These are phyloP conservation scores for Agriopis marginaria DNA, from an alignment of 2,888 invertebrate species.

Conservation along the genomic window DNA sequence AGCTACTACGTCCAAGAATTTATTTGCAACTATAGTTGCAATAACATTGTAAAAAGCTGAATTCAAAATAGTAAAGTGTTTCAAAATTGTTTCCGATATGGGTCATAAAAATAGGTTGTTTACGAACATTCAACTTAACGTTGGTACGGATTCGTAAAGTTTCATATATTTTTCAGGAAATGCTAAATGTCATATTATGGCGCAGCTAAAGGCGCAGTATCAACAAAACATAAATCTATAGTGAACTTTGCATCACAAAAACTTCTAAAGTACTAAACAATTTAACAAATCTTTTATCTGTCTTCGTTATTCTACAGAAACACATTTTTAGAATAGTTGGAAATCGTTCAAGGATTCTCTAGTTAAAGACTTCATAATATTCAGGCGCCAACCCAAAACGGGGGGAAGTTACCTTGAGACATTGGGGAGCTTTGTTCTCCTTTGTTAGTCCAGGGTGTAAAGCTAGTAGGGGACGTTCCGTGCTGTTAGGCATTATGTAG, in stretches of 20 bases:
- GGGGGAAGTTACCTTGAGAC: slow-evolving; percentile 88
- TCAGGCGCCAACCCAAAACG: background rate
- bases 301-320: slow-evolving; percentile 2
- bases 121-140: background rate
- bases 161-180: background rate
- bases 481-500: slow-evolving; percentile 96
- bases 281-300: slow-evolving; percentile 1
- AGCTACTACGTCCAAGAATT: too few species aligned
- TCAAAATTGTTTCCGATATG: background rate
- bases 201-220: too few species aligned
- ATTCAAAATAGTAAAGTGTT: background rate
- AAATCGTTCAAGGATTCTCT: slow-evolving; percentile 18
- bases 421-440: slow-evolving; percentile 95
- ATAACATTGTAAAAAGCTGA: too few species aligned
- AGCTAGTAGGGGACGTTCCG: slow-evolving; percentile 94
- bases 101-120: background rate
- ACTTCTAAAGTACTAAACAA: slow-evolving; percentile 9
- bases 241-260: slow-evolving; percentile 7
- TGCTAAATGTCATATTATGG: too few species aligned
- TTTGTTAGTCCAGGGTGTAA: slow-evolving; percentile 95
- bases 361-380: background rate
- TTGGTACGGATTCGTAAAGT: background rate
- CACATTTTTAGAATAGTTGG: slow-evolving; percentile 23
- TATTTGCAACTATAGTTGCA: too few species aligned
- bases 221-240: slow-evolving; percentile 9